A percentile compares a stretch with the other conserved stretches of the same genome.
Conservation (phyloP, 2,797 vertebrate species). For the Phoeniculus purpureus region DNA sequence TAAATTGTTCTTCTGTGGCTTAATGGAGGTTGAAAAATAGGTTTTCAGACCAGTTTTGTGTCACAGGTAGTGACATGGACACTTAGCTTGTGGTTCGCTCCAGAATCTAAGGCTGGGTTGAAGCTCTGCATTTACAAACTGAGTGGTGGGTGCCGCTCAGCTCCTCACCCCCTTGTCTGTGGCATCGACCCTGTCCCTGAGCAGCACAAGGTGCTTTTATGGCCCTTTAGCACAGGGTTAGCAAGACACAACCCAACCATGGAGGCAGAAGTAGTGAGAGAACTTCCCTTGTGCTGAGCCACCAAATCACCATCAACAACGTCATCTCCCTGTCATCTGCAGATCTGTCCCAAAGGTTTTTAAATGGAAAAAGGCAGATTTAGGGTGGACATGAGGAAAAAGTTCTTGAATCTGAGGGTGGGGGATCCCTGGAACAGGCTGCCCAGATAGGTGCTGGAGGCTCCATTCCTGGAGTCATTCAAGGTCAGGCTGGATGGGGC, state of each 20-base stretch:
- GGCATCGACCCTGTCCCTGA: too few species aligned
- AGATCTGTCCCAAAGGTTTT: background rate
- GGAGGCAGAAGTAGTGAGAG: background rate
- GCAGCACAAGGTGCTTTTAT: rapidly evolving
- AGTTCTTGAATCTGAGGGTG: too few species aligned
- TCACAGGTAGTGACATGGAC: background rate
- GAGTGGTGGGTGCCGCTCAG: background rate
- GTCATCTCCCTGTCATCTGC: background rate
- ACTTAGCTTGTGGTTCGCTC: background rate
- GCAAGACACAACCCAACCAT: background rate
- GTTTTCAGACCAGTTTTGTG: background rate
- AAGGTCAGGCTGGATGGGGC: too few species aligned
- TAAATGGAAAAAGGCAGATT: background rate
- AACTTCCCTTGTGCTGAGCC: background rate
- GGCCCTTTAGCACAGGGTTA: background rate
- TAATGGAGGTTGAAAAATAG: background rate
- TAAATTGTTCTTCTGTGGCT: background rate
- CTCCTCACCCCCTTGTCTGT: background rate
- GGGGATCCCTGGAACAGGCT: too few species aligned
- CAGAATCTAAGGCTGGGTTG: background rate
- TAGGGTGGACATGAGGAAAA: too few species aligned
- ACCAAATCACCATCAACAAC: background rate
- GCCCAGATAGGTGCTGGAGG: too few species aligned
- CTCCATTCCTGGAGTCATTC: too few species aligned
- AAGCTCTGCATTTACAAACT: background rate